A percentile compares a stretch with the other conserved stretches of the same genome.
phyloP scores from a whole-genome alignment of 2,888 invertebrate species.

The Yponomeuta plumbellus region DNA sequence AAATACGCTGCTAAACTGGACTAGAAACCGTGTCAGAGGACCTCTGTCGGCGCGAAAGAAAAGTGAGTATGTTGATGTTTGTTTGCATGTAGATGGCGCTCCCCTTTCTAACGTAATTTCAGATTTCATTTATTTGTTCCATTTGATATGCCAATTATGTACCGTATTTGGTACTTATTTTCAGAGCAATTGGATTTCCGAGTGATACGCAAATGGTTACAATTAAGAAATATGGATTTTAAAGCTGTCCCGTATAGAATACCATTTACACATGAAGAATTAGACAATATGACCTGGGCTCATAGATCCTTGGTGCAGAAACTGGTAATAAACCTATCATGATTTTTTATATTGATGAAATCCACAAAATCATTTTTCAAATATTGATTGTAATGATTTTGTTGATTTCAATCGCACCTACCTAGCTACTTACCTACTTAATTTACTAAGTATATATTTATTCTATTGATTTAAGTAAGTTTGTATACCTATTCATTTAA shows the following conservation, averaged over 20 bases:
- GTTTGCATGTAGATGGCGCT: no score
- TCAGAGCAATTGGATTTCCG: constrained; percentile 88
- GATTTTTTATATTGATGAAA: neutral
- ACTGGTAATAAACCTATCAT: constrained; percentile 39
- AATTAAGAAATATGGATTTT: constrained; percentile 57
- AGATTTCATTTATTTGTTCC: no score
- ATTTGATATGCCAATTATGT: neutral
- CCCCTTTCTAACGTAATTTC: no score
- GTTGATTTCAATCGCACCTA: no score
- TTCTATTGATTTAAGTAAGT: no score
- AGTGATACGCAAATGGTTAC: constrained; percentile 85
- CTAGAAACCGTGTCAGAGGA: constrained; percentile 51
- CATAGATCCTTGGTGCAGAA: constrained; percentile 49
- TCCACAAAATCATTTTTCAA: neutral
- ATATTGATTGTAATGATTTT: no score
- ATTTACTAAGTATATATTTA: neutral
- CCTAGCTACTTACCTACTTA: neutral
- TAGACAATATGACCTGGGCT: constrained; percentile 53
- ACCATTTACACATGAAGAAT: constrained; percentile 50
- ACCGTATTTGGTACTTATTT: constrained; percentile 31
- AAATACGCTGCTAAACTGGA: constrained; percentile 58
- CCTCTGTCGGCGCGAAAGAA: constrained; percentile 36
- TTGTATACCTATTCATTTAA: no score
- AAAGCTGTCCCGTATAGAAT: constrained; percentile 51
- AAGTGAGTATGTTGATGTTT: constrained; percentile 37